These are phyloP conservation scores for Platycnemis pennipes DNA, from an alignment of 2,888 invertebrate genomes.

Conservation along the genomic window DNA sequence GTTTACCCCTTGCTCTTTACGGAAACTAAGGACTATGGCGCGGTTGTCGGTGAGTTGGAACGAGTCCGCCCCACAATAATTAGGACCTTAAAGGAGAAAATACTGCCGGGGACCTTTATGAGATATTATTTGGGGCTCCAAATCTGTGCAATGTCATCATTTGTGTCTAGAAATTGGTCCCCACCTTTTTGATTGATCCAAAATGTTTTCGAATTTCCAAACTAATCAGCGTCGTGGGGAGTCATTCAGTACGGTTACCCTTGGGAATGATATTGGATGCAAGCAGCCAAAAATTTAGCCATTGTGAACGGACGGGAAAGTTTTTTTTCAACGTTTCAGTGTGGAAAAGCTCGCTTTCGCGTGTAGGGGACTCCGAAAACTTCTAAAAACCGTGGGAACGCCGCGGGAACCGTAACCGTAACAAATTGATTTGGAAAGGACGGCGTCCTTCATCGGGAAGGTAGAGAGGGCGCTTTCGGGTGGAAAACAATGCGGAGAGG, in stretches of 20 bases:
- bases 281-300: neutral
- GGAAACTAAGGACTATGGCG: too few relatives aligned
- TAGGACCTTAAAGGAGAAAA: too few relatives aligned
- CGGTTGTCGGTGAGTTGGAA: too few relatives aligned
- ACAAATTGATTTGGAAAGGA: constrained; percentile 12
- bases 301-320: neutral
- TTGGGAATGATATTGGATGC: neutral
- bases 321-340: neutral
- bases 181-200: too few relatives aligned
- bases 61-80: too few relatives aligned
- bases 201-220: neutral
- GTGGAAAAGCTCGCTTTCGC: neutral
- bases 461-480: neutral
- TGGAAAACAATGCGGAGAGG: neutral
- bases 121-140: too few relatives aligned
- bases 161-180: too few relatives aligned
- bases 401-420: constrained; percentile 7
- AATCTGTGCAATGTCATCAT: too few relatives aligned
- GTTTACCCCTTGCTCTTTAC: too few relatives aligned
- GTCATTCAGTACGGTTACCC: neutral
- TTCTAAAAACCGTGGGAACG: neutral
- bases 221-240: neutral
- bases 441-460: neutral
- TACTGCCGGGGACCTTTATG: too few relatives aligned
- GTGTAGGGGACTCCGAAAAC: neutral